Percentiles rank a stretch among this genome's conserved stretches.
Evolutionary conservation across 2,888 invertebrate genomes (phyloP).

Genomic region (Exephanes ischioxanthus): DNA sequence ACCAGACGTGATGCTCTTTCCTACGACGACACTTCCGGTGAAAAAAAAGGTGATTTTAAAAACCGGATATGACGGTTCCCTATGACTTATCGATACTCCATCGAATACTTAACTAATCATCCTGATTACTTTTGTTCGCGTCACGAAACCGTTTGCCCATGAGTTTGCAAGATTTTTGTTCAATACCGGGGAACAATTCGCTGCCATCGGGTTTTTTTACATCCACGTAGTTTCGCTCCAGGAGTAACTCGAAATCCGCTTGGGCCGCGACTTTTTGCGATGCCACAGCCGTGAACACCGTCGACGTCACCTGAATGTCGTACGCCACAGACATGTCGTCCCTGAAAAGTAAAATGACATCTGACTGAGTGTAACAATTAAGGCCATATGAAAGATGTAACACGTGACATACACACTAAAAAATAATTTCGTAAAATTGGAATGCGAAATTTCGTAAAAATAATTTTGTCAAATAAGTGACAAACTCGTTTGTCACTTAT

Average conservation of each 20-base stretch:
- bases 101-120: background rate
- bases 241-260: conserved; percentile 72
- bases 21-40: no score
- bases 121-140: background rate
- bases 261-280: conserved; percentile 75
- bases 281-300: conserved; percentile 74
- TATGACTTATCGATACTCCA: background rate
- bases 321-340: conserved; percentile 75
- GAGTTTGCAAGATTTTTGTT: conserved; percentile 70
- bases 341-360: conserved; percentile 64
- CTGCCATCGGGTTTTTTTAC: conserved; percentile 71
- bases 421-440: no score
- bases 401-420: no score
- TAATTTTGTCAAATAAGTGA: no score
- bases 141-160: conserved; percentile 71
- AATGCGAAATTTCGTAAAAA: no score
- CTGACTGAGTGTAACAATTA: background rate
- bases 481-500: no score
- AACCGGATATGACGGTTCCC: no score
- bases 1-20: no score
- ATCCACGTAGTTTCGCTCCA: conserved; percentile 66
- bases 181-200: conserved; percentile 71
- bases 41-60: no score
- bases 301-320: conserved; percentile 72
- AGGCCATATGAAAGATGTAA: no score